These are phyloP conservation scores for Syritta pipiens DNA, from an alignment of 2,888 invertebrate species.

Conservation along the genomic window DNA sequence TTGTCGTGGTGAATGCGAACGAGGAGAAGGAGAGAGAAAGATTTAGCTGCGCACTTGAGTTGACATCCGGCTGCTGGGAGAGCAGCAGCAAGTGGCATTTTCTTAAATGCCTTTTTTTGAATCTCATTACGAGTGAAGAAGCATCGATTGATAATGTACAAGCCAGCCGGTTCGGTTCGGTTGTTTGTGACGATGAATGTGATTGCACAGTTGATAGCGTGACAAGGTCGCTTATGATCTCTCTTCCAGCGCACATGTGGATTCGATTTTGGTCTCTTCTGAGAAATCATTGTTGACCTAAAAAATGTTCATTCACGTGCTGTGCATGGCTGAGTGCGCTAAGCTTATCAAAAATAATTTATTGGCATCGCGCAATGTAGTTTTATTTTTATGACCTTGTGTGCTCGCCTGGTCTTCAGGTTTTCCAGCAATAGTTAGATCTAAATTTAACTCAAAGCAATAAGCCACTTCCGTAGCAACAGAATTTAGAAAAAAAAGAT, in stretches of 20 bases:
- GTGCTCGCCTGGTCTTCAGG: not conserved
- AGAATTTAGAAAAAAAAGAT: not conserved
- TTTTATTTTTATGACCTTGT: not conserved
- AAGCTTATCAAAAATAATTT: conserved; percentile 27
- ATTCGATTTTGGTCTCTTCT: conserved; percentile 17
- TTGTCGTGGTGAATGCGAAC: not conserved
- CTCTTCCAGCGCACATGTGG: not conserved
- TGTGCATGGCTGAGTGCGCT: conserved; percentile 16
- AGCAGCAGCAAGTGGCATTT: conserved; percentile 35
- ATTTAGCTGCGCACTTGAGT: conserved; percentile 24
- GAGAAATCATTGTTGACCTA: conserved; percentile 39
- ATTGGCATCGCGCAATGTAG: conserved; percentile 5
- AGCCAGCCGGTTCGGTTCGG: not conserved
- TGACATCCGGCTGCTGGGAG: conserved; percentile 53
- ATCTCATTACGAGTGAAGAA: not conserved
- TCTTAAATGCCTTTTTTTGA: not conserved
- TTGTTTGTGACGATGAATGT: not conserved
- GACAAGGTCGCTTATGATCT: conserved; percentile 28
- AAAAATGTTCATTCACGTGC: conserved; percentile 47
- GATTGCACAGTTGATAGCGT: conserved; percentile 14
- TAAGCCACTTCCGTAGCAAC: not conserved
- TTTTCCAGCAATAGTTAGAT: not conserved
- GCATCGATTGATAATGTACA: conserved; percentile 13
- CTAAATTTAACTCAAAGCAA: too few species aligned
- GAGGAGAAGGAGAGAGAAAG: too few species aligned